phyloP scores from a whole-genome alignment of 1,140 invertebrate genomes.

The Apis florea region DNA sequence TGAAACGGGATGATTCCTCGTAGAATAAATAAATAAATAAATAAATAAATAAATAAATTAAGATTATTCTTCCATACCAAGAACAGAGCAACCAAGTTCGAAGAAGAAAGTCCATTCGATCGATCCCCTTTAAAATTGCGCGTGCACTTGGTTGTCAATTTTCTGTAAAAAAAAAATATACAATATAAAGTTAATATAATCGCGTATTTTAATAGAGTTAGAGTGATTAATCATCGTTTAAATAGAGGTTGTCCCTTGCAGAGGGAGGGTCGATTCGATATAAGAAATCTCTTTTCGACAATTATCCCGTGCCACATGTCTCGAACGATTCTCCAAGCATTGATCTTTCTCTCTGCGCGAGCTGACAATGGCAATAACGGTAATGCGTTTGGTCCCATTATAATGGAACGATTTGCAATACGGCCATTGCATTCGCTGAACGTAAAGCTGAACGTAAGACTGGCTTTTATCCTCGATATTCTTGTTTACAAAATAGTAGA shows the following conservation, averaged over 20 bases:
- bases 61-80: too few relatives aligned
- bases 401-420: slow-evolving; percentile 11
- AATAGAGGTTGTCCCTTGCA: slow-evolving; percentile 67
- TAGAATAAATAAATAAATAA: too few relatives aligned
- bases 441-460: not conserved
- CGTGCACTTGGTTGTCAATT: not conserved
- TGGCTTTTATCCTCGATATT: not conserved
- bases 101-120: too few relatives aligned
- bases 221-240: slow-evolving; percentile 77
- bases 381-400: slow-evolving; percentile 7
- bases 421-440: not conserved
- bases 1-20: too few relatives aligned
- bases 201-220: slow-evolving; percentile 38
- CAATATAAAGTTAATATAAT: not conserved
- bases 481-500: too few relatives aligned
- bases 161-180: too few relatives aligned
- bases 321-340: slow-evolving; percentile 44
- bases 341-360: slow-evolving; percentile 53
- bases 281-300: slow-evolving; percentile 47
- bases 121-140: too few relatives aligned
- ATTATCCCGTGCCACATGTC: slow-evolving; percentile 60
- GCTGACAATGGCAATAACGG: slow-evolving; percentile 44
- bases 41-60: too few relatives aligned
- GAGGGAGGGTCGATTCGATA: slow-evolving; percentile 22
- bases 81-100: slow-evolving; percentile 28